Evolutionary conservation across 2,888 invertebrate genomes (phyloP).

Genomic region (Acanthococcus lagerstroemiae): DNA sequence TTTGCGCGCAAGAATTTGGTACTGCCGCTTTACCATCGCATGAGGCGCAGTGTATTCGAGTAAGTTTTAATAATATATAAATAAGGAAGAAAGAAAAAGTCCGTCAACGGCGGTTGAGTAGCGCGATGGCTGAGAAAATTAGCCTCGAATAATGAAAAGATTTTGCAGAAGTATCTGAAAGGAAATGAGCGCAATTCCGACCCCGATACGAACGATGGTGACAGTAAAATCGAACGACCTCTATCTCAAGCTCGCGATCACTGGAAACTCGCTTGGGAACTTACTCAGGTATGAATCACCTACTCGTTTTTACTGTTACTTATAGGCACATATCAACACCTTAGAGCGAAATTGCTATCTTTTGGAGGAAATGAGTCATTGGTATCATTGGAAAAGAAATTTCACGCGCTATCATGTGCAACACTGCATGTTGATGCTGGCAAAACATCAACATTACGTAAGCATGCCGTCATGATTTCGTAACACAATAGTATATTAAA

Average conservation of each 20-base stretch:
- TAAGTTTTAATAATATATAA: slow-evolving; percentile 38
- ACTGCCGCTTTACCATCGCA: slow-evolving; percentile 55
- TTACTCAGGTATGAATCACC: slow-evolving; percentile 34
- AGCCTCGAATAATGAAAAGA: background rate
- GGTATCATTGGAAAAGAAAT: too few relatives aligned
- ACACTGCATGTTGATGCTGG: too few relatives aligned
- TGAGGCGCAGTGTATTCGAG: slow-evolving; percentile 56
- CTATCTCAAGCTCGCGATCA: slow-evolving; percentile 24
- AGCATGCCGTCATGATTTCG: too few relatives aligned
- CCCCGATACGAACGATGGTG: background rate
- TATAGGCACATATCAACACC: too few relatives aligned
- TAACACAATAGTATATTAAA: too few relatives aligned
- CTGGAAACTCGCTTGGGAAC: slow-evolving; percentile 33
- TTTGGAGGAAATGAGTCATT: too few relatives aligned
- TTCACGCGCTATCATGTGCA: too few relatives aligned
- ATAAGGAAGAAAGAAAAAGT: background rate
- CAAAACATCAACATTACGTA: too few relatives aligned
- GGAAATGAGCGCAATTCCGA: background rate
- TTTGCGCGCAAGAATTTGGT: slow-evolving; percentile 57
- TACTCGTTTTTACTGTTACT: too few relatives aligned
- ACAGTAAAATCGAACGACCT: slow-evolving; percentile 1
- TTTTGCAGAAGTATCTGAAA: slow-evolving; percentile 24
- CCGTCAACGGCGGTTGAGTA: background rate
- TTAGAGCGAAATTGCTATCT: too few relatives aligned
- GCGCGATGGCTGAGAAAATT: background rate